phyloP scores from a whole-genome alignment of 1,140 invertebrate genomes.

The Drosophila nikananu region DNA sequence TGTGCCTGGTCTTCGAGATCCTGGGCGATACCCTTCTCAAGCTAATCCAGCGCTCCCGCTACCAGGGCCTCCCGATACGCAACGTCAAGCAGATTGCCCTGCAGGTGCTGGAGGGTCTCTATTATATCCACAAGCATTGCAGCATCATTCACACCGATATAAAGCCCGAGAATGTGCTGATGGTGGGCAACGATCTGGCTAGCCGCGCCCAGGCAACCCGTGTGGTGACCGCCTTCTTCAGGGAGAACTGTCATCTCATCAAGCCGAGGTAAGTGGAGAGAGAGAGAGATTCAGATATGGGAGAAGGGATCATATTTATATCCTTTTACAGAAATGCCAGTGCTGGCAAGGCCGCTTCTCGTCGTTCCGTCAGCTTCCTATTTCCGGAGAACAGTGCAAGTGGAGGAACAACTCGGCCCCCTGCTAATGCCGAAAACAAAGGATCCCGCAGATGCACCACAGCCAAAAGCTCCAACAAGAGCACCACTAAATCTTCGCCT shows the following conservation, averaged over 20 bases:
- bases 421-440: background rate
- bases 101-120: slow-evolving; percentile 98
- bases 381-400: background rate
- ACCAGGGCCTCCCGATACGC: slow-evolving; percentile 96
- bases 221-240: slow-evolving; percentile 92
- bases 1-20: slow-evolving; percentile 99
- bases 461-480: background rate
- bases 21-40: slow-evolving; percentile 98
- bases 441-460: background rate
- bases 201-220: slow-evolving; percentile 94
- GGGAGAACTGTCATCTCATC: slow-evolving; percentile 88
- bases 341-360: background rate
- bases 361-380: background rate
- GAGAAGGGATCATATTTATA: background rate
- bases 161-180: slow-evolving; percentile 99
- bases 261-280: background rate
- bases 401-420: background rate
- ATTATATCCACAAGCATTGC: slow-evolving; percentile 98
- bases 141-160: slow-evolving; percentile 99
- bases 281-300: too few relatives aligned
- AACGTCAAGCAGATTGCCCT: slow-evolving; percentile 98
- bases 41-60: slow-evolving; percentile 98
- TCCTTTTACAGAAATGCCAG: background rate
- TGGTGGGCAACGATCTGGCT: slow-evolving; percentile 93
- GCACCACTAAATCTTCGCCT: slow-evolving; percentile 78